These are phyloP conservation scores for Eidolon helvum DNA, from an alignment of 2,113 vertebrate species.

Conservation along the genomic window DNA sequence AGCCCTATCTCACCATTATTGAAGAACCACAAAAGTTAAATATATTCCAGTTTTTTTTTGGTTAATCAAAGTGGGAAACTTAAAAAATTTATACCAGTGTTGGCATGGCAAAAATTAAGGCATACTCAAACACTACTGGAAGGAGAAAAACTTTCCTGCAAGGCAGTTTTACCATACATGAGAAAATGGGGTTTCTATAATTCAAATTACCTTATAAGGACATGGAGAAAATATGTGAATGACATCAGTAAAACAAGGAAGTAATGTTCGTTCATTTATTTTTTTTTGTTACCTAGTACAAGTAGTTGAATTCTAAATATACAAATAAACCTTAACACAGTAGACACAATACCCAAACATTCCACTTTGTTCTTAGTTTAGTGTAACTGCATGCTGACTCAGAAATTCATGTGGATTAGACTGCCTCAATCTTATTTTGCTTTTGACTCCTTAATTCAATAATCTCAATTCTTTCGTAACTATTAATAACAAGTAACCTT, in stretches of 20 bases:
- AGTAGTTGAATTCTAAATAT: not conserved
- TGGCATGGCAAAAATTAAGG: not conserved
- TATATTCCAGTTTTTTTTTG: not conserved
- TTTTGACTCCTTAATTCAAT: not conserved
- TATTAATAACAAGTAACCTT: not conserved
- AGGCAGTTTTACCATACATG: not conserved
- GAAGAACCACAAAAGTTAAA: slow-evolving; percentile 12
- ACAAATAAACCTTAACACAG: not conserved
- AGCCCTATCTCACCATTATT: not conserved
- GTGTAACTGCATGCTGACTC: not conserved
- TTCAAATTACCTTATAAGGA: not conserved
- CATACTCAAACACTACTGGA: not conserved
- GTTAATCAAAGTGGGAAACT: not conserved
- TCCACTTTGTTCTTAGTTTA: not conserved
- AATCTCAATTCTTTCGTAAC: not conserved
- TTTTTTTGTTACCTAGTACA: not conserved
- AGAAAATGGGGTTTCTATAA: not conserved
- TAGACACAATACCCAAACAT: not conserved
- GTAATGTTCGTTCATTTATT: not conserved
- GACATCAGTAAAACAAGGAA: not conserved
- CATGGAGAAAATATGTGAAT: not conserved
- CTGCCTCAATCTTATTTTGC: not conserved
- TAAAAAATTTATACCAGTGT: not conserved
- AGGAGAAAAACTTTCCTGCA: not conserved
- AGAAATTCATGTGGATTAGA: not conserved